These are phyloP conservation scores for Aromia moschata DNA, from an alignment of 2,888 invertebrate genomes.

Conservation along the genomic window DNA sequence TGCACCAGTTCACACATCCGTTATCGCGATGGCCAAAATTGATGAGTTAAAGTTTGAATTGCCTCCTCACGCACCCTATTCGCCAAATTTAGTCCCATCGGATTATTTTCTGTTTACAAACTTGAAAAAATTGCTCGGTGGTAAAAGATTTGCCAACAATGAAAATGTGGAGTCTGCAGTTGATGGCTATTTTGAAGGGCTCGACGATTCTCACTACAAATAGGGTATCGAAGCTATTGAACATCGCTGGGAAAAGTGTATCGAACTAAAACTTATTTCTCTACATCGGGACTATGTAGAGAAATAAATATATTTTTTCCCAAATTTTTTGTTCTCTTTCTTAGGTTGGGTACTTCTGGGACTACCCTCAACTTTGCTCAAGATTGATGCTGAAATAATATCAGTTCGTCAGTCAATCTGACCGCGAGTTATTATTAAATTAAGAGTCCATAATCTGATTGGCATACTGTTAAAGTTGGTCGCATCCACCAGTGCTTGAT, in stretches of 20 bases:
- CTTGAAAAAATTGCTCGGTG: constrained; percentile 28
- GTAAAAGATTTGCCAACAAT: constrained; percentile 32
- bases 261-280: constrained; percentile 33
- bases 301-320: constrained; percentile 26
- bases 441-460: too few relatives aligned
- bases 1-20: neutral
- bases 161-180: constrained; percentile 32
- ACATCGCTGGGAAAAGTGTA: constrained; percentile 35
- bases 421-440: too few relatives aligned
- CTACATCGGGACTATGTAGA: constrained; percentile 30
- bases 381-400: too few relatives aligned
- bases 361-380: too few relatives aligned
- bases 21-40: constrained; percentile 25
- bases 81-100: constrained; percentile 33
- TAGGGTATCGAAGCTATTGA: constrained; percentile 32
- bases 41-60: constrained; percentile 33
- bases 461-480: too few relatives aligned
- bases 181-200: constrained; percentile 35
- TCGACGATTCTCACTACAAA: constrained; percentile 30
- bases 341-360: constrained; percentile 27
- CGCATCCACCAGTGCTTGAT: too few relatives aligned
- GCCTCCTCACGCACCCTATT: constrained; percentile 31
- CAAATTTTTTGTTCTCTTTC: constrained; percentile 27
- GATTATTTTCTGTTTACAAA: constrained; percentile 27
- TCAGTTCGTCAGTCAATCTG: too few relatives aligned